Conservation (phyloP, 30 jellyfish, hydroid and myxozoan species). For the Clytia hemisphaerica region DNA sequence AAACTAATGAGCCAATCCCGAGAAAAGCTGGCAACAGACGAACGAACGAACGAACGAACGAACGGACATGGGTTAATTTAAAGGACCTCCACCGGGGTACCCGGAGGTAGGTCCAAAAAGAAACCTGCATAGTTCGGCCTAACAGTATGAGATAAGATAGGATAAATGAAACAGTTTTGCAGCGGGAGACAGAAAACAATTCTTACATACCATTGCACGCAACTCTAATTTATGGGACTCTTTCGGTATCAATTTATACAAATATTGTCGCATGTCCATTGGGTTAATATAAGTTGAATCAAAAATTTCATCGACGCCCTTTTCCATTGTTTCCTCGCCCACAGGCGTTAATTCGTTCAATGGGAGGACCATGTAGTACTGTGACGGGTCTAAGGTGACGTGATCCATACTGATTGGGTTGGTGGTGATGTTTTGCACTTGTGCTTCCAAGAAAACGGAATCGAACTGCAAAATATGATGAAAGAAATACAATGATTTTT, state of each 20-base stretch:
- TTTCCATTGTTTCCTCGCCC: not conserved
- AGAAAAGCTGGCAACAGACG: no score
- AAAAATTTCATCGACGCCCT: constrained; percentile 42
- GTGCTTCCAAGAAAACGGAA: constrained; percentile 79
- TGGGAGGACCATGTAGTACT: constrained; percentile 48
- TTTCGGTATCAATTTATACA: constrained; percentile 59
- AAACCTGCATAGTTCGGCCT: no score
- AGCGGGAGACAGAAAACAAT: no score
- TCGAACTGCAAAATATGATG: constrained; percentile 48
- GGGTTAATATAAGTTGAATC: constrained; percentile 61
- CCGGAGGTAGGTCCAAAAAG: no score
- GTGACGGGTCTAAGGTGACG: constrained; percentile 76
- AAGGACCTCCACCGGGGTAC: no score
- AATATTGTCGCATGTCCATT: constrained; percentile 80
- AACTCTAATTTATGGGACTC: constrained; percentile 33
- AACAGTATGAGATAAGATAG: no score
- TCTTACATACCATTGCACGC: constrained; percentile 39
- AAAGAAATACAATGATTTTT: no score
- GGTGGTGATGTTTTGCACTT: constrained; percentile 83
- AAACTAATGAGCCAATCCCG: no score
- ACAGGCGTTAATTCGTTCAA: constrained; percentile 24
- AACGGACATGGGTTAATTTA: no score
- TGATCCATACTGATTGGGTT: constrained; percentile 64
- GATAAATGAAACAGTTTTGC: no score
- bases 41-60: no score